Percentiles rank a stretch among this genome's conserved stretches.
phyloP scores from a whole-genome alignment of 1,140 invertebrate genomes.

The Achroia grisella region DNA sequence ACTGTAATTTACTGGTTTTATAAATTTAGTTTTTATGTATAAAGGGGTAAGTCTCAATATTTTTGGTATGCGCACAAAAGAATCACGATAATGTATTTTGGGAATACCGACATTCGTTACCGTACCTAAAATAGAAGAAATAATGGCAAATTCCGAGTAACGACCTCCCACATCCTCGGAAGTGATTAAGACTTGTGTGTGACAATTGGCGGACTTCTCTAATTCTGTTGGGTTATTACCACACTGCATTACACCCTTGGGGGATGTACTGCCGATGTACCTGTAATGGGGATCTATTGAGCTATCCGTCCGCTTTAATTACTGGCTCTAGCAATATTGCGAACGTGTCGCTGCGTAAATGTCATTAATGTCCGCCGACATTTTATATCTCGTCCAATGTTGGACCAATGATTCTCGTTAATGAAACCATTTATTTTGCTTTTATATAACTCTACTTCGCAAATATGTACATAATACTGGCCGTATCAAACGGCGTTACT shows the following conservation, averaged over 20 bases:
- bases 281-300: slow-evolving; percentile 35
- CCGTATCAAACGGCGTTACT: no score
- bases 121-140: no score
- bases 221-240: slow-evolving; percentile 4
- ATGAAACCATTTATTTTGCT: no score
- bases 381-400: slow-evolving; percentile 1
- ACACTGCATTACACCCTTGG: slow-evolving; percentile 12
- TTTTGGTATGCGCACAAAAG: no score
- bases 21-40: no score
- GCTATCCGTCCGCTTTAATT: slow-evolving; percentile 19
- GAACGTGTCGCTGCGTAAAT: slow-evolving; percentile 7
- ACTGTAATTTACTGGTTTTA: no score
- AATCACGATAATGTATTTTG: no score
- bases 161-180: not conserved
- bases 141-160: no score
- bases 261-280: slow-evolving; percentile 15
- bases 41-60: no score
- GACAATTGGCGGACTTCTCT: not conserved
- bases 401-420: not conserved
- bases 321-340: slow-evolving; percentile 19
- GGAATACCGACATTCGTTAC: no score
- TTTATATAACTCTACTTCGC: no score
- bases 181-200: not conserved
- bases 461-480: no score
- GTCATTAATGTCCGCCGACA: not conserved